Evolutionary conservation across 2,113 vertebrate genomes (phyloP).

Genomic region (Protobothrops mucrosquamatus): DNA sequence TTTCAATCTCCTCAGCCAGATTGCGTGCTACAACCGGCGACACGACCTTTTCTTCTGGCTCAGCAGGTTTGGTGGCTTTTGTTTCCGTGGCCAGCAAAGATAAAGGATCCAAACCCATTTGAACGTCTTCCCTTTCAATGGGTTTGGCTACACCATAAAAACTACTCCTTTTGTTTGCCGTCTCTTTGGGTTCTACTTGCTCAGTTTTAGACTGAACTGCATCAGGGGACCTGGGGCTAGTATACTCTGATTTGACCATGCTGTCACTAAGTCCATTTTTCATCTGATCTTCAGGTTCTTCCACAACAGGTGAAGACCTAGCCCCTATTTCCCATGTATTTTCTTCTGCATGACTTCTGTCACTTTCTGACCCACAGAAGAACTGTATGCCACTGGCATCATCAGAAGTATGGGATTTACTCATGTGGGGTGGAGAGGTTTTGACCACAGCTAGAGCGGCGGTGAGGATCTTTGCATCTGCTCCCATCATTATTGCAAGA

Average conservation of each 20-base stretch:
- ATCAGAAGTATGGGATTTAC: slow-evolving; percentile 67
- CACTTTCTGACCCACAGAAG: slow-evolving; percentile 17
- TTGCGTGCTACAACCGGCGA: slow-evolving; percentile 85
- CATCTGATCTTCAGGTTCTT: slow-evolving; percentile 60
- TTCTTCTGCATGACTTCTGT: slow-evolving; percentile 49
- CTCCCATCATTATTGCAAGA: slow-evolving; percentile 89
- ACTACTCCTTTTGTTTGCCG: slow-evolving; percentile 65
- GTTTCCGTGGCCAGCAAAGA: slow-evolving; percentile 85
- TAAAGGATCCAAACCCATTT: slow-evolving; percentile 89
- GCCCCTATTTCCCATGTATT: slow-evolving; percentile 63
- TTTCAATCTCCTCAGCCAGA: slow-evolving; percentile 95
- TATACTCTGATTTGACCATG: background rate
- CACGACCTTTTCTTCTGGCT: slow-evolving; percentile 75
- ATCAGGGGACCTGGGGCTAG: slow-evolving; percentile 14
- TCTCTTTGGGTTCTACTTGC: slow-evolving; percentile 52
- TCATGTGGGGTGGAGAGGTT: slow-evolving; percentile 48
- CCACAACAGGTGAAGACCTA: slow-evolving; percentile 49
- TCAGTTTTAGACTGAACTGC: slow-evolving; percentile 23
- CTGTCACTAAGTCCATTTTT: slow-evolving; percentile 55
- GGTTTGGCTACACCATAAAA: slow-evolving; percentile 65
- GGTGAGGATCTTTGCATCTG: slow-evolving; percentile 91
- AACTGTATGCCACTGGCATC: slow-evolving; percentile 54
- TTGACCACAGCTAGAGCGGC: slow-evolving; percentile 78
- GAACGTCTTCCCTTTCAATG: slow-evolving; percentile 86
- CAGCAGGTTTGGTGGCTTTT: slow-evolving; percentile 64